Evolutionary conservation across 2,797 vertebrate species (phyloP), one percentile per base, ranked within the genome.

Genomic region (Peromyscus eremicus): DNA sequence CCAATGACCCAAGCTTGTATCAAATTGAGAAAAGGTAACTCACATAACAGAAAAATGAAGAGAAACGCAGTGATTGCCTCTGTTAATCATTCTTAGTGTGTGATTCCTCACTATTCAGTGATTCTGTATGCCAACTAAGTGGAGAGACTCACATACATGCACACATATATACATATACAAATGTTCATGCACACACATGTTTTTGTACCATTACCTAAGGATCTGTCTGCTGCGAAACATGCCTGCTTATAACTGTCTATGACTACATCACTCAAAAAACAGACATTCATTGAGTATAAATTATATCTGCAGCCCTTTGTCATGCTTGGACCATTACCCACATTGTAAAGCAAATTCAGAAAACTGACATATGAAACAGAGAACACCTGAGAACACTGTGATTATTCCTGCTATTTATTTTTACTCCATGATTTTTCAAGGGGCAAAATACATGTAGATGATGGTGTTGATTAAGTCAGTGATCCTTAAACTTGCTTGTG

Each of bases 401-500:
- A 73, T 96, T 89, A 95, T 84, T 1, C 75, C 29, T 94, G 14
- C 8, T 37, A 1, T 60, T n/a, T 76, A 81, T 13, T 81, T 92
- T 37, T 89, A 71, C 7, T 23, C 5, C 76, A 27, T n/a, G 79
- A 43, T 87, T 89, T 89, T 88, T 75, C 4, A 34, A 13, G 21
- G 10, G 7, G 32, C 25, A 79, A 57, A n/a, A 82, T 11, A 82
- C 12, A 37, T 32, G 12, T 25, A 73, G 29, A 55, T 73, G 83
- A 43, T 90, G 27, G 34, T 40, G 70, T 76, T 46, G 71, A 32
- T 79, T 84, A 92, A 94, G 14, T 90, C 52, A 92, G 40, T 55
- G 40, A 85, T 96, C 90, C 43, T 16, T 88, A 88, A 52, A 77
- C 21, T 92, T 88, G 1, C 2, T 32, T 79, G 82, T 83, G 89